A percentile compares a stretch with the other conserved stretches of the same genome.
These are phyloP conservation scores for Tauraco hartlaubi DNA, from an alignment of 2,797 vertebrate species.

Conservation along the genomic window DNA sequence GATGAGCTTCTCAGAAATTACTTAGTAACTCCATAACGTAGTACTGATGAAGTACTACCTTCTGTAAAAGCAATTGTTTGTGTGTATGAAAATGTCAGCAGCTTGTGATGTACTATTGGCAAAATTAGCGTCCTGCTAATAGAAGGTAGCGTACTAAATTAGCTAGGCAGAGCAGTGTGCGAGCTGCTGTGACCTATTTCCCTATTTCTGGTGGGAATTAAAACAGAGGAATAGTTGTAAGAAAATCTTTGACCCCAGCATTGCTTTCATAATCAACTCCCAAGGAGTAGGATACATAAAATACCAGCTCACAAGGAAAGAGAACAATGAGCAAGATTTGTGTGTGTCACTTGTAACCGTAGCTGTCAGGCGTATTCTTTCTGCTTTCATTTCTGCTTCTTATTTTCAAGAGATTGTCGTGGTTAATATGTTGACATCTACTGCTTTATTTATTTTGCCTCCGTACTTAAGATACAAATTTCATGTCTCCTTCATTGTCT, in stretches of 20 bases:
- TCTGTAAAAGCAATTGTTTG: constrained; percentile 49
- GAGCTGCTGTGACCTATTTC: constrained; percentile 64
- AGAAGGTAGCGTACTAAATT: constrained; percentile 13
- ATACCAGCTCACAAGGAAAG: neutral
- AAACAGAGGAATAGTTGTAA: constrained; percentile 18
- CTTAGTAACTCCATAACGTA: constrained; percentile 48
- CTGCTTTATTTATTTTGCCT: constrained; percentile 28
- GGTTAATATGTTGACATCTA: constrained; percentile 19
- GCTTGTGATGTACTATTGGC: neutral
- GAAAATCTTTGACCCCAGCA: constrained; percentile 35
- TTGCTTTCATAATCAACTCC: constrained; percentile 21
- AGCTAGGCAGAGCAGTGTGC: neutral
- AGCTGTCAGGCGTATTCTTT: neutral
- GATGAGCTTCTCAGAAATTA: constrained; percentile 52
- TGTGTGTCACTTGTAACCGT: neutral
- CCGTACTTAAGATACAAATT: neutral
- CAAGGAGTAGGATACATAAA: neutral
- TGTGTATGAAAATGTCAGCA: constrained; percentile 14
- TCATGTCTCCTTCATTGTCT: neutral
- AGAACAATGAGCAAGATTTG: constrained; percentile 15
- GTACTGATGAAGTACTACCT: constrained; percentile 22
- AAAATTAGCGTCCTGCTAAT: neutral
- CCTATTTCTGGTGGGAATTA: constrained; percentile 67
- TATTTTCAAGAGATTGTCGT: constrained; percentile 33
- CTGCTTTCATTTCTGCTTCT: constrained; percentile 38